Conservation (phyloP, 35 echinoderm and acorn worm genomes). For the Lytechinus variegatus region DNA sequence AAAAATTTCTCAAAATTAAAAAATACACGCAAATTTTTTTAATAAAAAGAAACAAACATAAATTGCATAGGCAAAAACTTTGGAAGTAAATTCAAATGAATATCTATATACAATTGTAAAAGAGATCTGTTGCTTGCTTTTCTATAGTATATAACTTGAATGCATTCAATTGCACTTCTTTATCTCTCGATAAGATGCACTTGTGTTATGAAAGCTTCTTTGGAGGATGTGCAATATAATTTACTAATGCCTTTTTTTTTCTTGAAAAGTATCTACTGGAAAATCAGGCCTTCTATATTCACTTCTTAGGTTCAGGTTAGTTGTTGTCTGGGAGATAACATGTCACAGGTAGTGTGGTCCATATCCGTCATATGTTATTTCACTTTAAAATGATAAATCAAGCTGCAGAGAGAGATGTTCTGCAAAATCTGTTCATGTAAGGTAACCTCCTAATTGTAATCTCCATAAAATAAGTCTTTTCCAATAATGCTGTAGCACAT, state of each 20-base stretch:
- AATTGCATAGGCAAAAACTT: conserved; percentile 47
- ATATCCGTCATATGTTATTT: not conserved
- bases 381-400: not conserved
- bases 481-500: not conserved
- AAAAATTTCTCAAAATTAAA: conserved; percentile 18
- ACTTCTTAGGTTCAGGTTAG: not conserved
- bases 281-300: not conserved
- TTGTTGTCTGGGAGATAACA: not conserved
- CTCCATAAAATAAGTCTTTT: not conserved
- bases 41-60: conserved; percentile 8
- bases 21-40: not conserved
- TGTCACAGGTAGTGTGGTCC: not conserved
- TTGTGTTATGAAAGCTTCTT: conserved; percentile 22
- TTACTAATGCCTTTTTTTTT: not conserved
- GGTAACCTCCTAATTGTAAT: not conserved
- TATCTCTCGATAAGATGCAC: not conserved
- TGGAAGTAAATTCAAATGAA: conserved; percentile 49
- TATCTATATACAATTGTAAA: not conserved
- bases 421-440: not conserved
- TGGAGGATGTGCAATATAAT: not conserved
- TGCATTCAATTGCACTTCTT: conserved; percentile 14
- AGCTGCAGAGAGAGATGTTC: not conserved
- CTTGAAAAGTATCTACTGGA: not conserved
- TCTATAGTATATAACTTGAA: not conserved
- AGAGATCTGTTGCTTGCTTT: conserved; percentile 28